Evolutionary conservation across 1,140 invertebrate genomes (phyloP).

Genomic region (Pseudomyrmex concolor): DNA sequence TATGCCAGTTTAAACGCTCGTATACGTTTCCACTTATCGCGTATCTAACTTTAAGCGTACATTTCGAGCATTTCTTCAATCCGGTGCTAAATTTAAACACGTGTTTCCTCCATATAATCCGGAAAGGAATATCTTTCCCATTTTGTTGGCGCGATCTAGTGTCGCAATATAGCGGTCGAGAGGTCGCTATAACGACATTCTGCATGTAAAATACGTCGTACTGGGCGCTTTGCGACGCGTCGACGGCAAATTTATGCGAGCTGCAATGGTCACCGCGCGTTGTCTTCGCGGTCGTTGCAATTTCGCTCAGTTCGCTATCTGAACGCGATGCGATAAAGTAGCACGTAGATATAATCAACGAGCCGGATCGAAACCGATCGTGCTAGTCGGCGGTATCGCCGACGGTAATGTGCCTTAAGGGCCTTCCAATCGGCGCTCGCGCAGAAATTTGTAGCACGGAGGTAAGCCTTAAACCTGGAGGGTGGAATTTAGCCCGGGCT

Average conservation of each 20-base stretch:
- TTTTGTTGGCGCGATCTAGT: background rate
- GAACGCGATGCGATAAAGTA: constrained; percentile 47
- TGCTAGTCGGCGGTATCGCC: constrained; percentile 52
- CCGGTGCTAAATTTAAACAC: background rate
- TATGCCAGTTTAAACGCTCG: background rate
- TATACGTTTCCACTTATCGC: background rate
- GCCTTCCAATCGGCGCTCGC: constrained; percentile 58
- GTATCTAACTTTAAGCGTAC: constrained; percentile 19
- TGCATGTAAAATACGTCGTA: background rate
- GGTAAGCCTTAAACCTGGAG: constrained; percentile 62
- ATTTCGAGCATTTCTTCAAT: constrained; percentile 5
- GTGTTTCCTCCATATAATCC: background rate
- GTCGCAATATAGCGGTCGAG: background rate
- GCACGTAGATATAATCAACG: constrained; percentile 13
- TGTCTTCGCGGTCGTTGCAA: constrained; percentile 34
- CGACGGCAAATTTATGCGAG: constrained; percentile 4
- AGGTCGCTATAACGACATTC: background rate
- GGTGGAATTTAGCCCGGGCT: constrained; percentile 53
- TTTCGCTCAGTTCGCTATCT: background rate
- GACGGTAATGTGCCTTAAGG: constrained; percentile 65
- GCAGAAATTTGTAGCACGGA: constrained; percentile 64
- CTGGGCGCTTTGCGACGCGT: constrained; percentile 2
- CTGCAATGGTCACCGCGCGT: background rate
- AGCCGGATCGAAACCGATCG: constrained; percentile 64
- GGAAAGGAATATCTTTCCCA: background rate